Conservation (phyloP, 2,888 invertebrate species). For the Stratiomys singularior region DNA sequence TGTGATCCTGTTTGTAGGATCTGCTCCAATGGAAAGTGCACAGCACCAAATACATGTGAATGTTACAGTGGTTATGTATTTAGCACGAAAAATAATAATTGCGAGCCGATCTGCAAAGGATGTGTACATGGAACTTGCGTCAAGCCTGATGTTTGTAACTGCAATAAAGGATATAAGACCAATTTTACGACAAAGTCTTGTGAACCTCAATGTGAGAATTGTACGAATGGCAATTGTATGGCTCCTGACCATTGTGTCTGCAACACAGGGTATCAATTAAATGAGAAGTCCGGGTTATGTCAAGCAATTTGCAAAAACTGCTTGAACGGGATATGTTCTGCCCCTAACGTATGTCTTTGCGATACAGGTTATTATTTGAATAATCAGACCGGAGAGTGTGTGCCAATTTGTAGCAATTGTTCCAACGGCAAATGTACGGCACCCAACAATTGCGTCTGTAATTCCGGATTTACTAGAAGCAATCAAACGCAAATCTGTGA, state of each 20-base stretch:
- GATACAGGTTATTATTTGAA: not conserved
- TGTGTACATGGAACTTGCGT: not conserved
- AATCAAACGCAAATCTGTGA: not conserved
- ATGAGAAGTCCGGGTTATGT: not conserved
- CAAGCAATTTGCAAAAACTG: constrained; percentile 12
- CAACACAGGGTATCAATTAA: not conserved
- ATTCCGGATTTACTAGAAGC: not conserved
- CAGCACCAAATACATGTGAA: constrained; percentile 3
- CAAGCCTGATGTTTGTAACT: not conserved
- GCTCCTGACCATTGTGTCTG: constrained; percentile 1
- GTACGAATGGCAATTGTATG: constrained; percentile 5
- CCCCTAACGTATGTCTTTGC: not conserved
- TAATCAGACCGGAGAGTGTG: not conserved
- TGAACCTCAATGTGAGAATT: not conserved
- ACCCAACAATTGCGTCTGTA: not conserved
- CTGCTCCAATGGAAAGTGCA: not conserved
- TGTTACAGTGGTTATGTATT: not conserved
- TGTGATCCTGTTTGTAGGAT: constrained; percentile 3
- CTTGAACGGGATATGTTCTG: not conserved
- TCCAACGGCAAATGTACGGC: not conserved
- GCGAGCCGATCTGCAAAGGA: not conserved
- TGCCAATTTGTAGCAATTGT: constrained; percentile 5
- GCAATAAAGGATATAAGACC: not conserved
- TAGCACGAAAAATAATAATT: not conserved
- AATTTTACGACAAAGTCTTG: not conserved